Conservation (phyloP, 92 coral and sea anemone species). For the Epizoanthus stellaris region DNA sequence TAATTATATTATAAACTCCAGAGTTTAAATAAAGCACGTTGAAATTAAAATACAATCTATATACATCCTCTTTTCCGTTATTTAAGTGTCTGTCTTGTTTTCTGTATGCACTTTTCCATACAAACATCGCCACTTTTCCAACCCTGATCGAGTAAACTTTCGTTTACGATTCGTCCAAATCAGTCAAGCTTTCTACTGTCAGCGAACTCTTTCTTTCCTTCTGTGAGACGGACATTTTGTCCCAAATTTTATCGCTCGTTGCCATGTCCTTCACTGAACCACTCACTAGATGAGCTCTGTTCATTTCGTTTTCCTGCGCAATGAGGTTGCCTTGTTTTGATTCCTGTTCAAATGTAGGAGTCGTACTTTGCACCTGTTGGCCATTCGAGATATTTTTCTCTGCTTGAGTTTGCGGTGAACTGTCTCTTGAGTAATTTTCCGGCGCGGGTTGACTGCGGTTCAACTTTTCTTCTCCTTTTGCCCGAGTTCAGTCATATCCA, state of each 20-base stretch:
- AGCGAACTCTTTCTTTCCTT: no score
- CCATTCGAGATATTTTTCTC: not conserved
- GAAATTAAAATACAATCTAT: no score
- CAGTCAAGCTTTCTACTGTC: no score
- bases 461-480: slow-evolving; percentile 18
- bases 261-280: not conserved
- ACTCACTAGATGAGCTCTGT: not conserved
- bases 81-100: no score
- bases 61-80: no score
- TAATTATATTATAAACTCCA: no score
- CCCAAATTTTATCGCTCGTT: not conserved
- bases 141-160: no score
- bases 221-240: no score
- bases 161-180: no score
- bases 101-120: no score
- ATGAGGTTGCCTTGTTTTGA: not conserved
- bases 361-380: not conserved
- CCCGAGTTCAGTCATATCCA: slow-evolving; percentile 14
- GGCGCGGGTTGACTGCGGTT: not conserved
- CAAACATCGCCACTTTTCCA: no score
- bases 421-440: not conserved
- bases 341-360: not conserved
- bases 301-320: not conserved
- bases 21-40: no score
- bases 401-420: not conserved